phyloP scores from a whole-genome alignment of 2,797 vertebrate genomes.

The Amblyopsis hoosieri region DNA sequence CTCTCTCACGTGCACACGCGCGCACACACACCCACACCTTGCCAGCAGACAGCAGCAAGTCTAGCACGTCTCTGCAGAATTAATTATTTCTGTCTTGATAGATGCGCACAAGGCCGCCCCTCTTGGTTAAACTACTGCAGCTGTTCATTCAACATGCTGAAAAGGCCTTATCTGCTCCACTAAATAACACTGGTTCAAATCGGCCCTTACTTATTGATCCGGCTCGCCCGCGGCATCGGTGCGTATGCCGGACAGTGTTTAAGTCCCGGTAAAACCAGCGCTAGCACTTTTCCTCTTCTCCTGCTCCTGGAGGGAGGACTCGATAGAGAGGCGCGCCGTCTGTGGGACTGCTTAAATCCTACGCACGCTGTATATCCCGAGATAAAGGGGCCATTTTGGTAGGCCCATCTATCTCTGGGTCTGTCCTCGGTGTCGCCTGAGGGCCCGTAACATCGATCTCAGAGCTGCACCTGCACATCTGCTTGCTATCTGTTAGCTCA shows the following conservation, averaged over 20 bases:
- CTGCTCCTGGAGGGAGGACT: no score
- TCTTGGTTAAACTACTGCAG: conserved; percentile 51
- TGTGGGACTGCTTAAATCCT: conserved; percentile 4
- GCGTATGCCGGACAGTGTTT: neutral
- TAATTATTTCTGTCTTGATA: conserved; percentile 53
- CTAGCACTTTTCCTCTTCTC: no score
- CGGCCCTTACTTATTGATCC: conserved; percentile 55
- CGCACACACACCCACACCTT: conserved; percentile 30
- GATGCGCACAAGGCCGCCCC: conserved; percentile 39
- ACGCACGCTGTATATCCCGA: neutral
- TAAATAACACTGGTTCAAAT: conserved; percentile 62
- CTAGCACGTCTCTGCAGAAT: conserved; percentile 44
- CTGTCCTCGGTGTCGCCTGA: conserved; percentile 32
- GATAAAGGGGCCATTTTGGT: conserved; percentile 33
- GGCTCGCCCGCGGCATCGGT: neutral
- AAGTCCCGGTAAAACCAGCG: no score
- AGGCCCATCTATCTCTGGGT: conserved; percentile 32
- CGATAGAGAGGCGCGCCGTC: no score
- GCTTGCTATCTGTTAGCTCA: conserved; percentile 43
- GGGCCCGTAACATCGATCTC: conserved; percentile 36
- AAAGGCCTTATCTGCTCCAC: conserved; percentile 51
- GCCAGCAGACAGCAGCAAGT: conserved; percentile 31
- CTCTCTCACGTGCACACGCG: conserved; percentile 26
- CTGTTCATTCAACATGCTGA: conserved; percentile 54
- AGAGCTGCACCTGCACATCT: conserved; percentile 38